Conservation (phyloP, 35 echinoderm and acorn worm genomes). For the Diadema setosum region DNA sequence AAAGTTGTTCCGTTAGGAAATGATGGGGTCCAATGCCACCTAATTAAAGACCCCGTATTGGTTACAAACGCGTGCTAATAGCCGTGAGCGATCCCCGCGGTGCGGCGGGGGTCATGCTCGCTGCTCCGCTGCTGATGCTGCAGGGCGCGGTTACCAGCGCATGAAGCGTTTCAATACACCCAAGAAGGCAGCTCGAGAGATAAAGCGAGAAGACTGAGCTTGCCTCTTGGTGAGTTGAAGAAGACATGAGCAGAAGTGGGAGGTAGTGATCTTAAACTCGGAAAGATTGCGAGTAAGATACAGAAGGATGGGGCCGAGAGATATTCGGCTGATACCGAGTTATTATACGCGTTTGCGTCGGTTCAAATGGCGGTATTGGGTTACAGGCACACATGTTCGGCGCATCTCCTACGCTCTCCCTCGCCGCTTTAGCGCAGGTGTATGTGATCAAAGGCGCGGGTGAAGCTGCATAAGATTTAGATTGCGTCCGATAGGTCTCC, state of each 20-base stretch:
- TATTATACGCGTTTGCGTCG: too few species aligned
- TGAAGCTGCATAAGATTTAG: too few species aligned
- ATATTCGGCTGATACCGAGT: background rate
- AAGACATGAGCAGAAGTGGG: background rate
- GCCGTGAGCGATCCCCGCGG: background rate
- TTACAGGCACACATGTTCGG: background rate
- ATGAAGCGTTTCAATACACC: conserved; percentile 6
- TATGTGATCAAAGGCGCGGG: background rate
- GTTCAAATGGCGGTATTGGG: too few species aligned
- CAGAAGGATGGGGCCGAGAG: background rate
- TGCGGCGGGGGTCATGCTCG: conserved; percentile 5
- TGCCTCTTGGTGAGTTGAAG: background rate
- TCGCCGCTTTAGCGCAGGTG: background rate
- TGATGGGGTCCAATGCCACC: background rate
- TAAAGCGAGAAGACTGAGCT: background rate
- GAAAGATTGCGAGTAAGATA: background rate
- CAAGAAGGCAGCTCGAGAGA: background rate
- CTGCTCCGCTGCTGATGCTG: background rate
- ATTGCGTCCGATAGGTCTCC: too few species aligned
- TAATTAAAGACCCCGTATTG: conserved; percentile 1
- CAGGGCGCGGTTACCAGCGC: background rate
- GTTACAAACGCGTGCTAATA: background rate
- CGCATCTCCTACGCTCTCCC: background rate
- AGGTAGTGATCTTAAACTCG: background rate
- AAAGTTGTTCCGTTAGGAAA: background rate